These are phyloP conservation scores for Scopus umbretta DNA, from an alignment of 2,113 vertebrate genomes.

Conservation along the genomic window DNA sequence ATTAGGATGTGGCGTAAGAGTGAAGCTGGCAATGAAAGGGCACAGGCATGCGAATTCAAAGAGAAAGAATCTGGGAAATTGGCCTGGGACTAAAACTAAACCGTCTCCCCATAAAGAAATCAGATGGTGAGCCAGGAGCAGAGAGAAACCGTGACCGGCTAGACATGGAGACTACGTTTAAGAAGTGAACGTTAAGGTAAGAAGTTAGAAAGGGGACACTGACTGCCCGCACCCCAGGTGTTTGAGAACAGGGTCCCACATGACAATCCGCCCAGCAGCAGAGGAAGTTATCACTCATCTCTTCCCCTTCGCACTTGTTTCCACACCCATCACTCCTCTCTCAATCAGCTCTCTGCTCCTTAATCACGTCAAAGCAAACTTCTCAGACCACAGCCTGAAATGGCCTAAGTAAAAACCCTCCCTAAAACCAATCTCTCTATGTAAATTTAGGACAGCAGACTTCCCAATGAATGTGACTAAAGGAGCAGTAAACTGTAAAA, in stretches of 20 bases:
- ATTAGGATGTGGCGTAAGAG: not conserved
- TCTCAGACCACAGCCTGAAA: not conserved
- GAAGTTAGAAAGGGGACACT: not conserved
- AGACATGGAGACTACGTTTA: not conserved
- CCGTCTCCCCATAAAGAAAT: not conserved
- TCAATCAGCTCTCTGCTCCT: not conserved
- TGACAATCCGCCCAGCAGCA: not conserved
- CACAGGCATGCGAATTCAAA: not conserved
- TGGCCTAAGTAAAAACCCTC: not conserved
- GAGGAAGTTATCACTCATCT: conserved; percentile 16
- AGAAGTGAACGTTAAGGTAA: not conserved
- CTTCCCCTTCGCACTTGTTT: not conserved
- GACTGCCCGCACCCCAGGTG: not conserved
- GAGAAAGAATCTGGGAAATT: not conserved
- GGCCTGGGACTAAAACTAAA: not conserved
- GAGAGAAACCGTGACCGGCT: not conserved
- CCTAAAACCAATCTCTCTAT: not conserved
- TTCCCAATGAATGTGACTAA: not conserved
- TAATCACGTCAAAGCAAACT: not conserved
- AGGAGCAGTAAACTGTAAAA: not conserved
- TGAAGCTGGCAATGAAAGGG: not conserved
- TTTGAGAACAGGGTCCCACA: not conserved
- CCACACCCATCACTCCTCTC: conserved; percentile 1
- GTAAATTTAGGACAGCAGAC: not conserved
- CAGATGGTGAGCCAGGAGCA: not conserved